Percentiles rank a stretch among this genome's conserved stretches.
phyloP scores from a whole-genome alignment of 2,888 invertebrate genomes.

The Taenaris catops region DNA sequence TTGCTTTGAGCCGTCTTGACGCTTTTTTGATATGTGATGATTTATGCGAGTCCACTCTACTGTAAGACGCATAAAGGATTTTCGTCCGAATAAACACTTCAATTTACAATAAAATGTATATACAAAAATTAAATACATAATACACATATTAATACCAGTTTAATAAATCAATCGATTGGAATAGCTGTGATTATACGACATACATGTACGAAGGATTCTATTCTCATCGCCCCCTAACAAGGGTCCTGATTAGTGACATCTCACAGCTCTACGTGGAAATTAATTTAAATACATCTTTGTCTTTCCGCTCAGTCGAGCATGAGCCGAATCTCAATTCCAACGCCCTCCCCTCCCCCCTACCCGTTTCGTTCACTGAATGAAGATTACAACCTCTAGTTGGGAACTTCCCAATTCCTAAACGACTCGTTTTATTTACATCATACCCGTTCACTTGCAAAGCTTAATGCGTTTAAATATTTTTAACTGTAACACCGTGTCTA shows the following conservation, averaged over 20 bases:
- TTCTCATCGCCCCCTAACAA: conserved; percentile 16
- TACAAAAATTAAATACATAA: too few species aligned
- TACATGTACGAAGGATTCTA: too few species aligned
- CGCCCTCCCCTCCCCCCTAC: too few species aligned
- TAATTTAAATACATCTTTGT: conserved; percentile 71
- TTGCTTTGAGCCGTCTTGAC: too few species aligned
- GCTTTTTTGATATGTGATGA: too few species aligned
- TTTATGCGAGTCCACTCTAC: too few species aligned
- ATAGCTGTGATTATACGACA: too few species aligned
- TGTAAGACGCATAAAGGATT: too few species aligned
- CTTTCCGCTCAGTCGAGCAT: conserved; percentile 57
- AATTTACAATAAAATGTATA: too few species aligned
- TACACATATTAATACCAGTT: too few species aligned
- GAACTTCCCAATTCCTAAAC: conserved; percentile 39
- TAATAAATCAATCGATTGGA: too few species aligned
- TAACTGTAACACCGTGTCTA: conserved; percentile 28
- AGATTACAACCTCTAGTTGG: conserved; percentile 49
- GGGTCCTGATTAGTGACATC: conserved; percentile 31
- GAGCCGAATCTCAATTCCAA: conserved; percentile 65
- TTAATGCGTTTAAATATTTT: conserved; percentile 31
- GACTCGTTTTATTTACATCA: conserved; percentile 43
- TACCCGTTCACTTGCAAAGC: conserved; percentile 35
- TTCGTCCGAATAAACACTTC: too few species aligned
- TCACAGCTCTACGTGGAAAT: conserved; percentile 40
- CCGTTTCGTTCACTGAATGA: conserved; percentile 54